Conservation (phyloP, 1,140 invertebrate genomes). For the Ceratina australensis region DNA sequence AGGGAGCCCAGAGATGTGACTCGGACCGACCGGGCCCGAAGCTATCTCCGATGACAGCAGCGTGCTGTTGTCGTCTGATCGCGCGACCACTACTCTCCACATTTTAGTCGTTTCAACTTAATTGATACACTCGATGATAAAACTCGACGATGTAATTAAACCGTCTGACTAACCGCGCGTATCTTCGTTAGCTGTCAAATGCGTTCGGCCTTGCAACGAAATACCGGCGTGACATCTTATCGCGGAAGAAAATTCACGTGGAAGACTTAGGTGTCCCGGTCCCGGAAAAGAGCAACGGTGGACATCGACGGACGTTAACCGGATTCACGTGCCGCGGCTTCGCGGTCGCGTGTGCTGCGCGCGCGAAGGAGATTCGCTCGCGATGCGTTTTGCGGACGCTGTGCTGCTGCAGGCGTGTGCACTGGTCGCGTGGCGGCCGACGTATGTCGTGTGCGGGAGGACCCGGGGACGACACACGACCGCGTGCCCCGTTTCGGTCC, state of each 20-base stretch:
- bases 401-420: constrained; percentile 68
- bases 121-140: too few species aligned
- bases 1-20: constrained; percentile 65
- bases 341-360: constrained; percentile 53
- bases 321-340: constrained; percentile 53
- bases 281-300: neutral
- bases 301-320: constrained; percentile 24
- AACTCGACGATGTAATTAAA: too few species aligned
- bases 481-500: constrained; percentile 58
- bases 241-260: neutral
- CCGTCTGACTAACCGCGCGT: too few species aligned
- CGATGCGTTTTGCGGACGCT: neutral
- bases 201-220: too few species aligned
- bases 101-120: constrained; percentile 47
- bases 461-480: constrained; percentile 76
- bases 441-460: constrained; percentile 79
- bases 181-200: too few species aligned
- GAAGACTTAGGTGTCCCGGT: neutral
- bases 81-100: constrained; percentile 80
- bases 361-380: constrained; percentile 4
- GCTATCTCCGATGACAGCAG: constrained; percentile 75
- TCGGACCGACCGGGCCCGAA: constrained; percentile 62
- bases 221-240: too few species aligned
- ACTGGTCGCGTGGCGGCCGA: constrained; percentile 79
- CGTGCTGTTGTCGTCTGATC: constrained; percentile 77